These are phyloP conservation scores for Vannuccia rotundouncinata DNA, from an alignment of 2,888 invertebrate species.

Conservation along the genomic window DNA sequence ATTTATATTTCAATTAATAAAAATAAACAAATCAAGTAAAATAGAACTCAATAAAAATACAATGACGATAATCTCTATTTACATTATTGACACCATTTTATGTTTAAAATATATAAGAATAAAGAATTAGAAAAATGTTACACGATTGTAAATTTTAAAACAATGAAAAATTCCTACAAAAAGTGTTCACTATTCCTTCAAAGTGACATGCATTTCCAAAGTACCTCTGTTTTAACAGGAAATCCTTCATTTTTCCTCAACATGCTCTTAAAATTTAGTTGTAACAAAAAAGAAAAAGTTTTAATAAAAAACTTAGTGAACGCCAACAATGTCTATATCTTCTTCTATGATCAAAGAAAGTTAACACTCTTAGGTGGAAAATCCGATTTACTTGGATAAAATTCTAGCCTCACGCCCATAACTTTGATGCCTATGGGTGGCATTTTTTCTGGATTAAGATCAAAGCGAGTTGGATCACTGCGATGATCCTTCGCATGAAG, in stretches of 20 bases:
- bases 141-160: no score
- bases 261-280: background rate
- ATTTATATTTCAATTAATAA: no score
- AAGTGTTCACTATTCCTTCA: no score
- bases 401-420: background rate
- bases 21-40: no score
- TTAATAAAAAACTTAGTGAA: background rate
- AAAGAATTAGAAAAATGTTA: no score
- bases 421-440: background rate
- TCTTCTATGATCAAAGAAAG: background rate
- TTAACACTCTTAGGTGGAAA: background rate
- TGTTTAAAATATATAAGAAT: no score
- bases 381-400: background rate
- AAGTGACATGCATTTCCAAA: background rate
- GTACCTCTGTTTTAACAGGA: background rate
- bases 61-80: no score
- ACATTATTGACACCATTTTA: no score
- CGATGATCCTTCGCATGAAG: background rate
- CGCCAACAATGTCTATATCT: background rate
- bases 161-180: no score
- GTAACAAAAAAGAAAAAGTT: background rate
- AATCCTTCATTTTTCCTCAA: background rate
- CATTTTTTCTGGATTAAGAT: background rate
- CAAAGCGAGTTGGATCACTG: background rate
- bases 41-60: no score